Evolutionary conservation across 2,888 invertebrate genomes (phyloP), one percentile per base, ranked within the genome.

Genomic region (Lissonota sp.): DNA sequence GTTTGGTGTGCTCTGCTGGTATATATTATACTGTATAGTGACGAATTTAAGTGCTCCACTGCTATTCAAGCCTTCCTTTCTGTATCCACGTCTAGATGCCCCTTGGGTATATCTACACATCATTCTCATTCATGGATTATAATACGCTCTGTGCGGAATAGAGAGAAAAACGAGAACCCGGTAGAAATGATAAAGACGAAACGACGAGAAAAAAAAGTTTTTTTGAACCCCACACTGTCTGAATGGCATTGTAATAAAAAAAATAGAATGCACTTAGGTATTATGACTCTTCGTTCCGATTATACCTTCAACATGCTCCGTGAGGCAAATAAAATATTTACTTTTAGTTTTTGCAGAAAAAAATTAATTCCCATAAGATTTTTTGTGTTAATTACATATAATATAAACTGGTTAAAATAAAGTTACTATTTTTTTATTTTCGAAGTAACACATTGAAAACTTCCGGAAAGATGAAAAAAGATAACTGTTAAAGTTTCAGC

Each of bases 31-130:
- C 57, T 8, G 53, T 62, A 53, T 72, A 80, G 80, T 70, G 83
- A 82, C 80, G 80, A 80, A 77, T 82, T 80, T 80, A 77, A 82
- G 82, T 80, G 80, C 73, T 77, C 72, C 71, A 46, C 12, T 8
- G 80, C 60, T 66, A 79, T 79, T 79, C 74, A 70, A 74, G 70
- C 70, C 70, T 70, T 70, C 74, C 53, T 39, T 74, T 80, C 74
- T 64, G 16, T 42, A 55, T 75, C 14, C 74, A 44, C 64, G 44
- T 74, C 74, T 64, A 70, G 53, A 39, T 58, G 26, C 26, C 64
- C 67, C 53, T 72, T 67, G 40, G 63, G 44, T n/a, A 58, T 40
- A 57, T 60, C n/a, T n/a, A 79, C 62, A 64, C 53, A 69, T 72
- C 55, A 67, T 71, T 62, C 69, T 74, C 75, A 80, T 80, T 80